A percentile compares a stretch with the other conserved stretches of the same genome.
phyloP scores from a whole-genome alignment of 2,888 invertebrate genomes.

The Vannuccia rotundouncinata region DNA sequence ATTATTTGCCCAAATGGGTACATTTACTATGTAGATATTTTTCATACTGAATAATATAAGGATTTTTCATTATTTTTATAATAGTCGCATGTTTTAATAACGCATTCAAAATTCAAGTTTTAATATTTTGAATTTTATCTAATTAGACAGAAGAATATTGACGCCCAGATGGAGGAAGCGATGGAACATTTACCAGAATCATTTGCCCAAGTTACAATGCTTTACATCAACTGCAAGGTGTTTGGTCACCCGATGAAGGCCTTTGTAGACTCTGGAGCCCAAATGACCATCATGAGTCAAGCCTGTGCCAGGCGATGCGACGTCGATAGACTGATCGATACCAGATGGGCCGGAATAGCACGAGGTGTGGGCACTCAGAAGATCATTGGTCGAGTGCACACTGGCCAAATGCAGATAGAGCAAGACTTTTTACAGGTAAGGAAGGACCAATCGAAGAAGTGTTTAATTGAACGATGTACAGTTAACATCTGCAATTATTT shows the following conservation, averaged over 20 bases:
- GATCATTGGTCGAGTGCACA: conserved; percentile 87
- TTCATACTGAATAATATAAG: too few species aligned
- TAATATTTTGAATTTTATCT: too few species aligned
- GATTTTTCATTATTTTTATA: too few species aligned
- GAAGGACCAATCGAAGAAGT: too few species aligned
- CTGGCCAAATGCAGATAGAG: conserved; percentile 46
- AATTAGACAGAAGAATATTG: conserved; percentile 68
- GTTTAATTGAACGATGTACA: too few species aligned
- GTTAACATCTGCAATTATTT: too few species aligned
- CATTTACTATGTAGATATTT: too few species aligned
- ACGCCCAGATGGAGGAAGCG: conserved; percentile 95
- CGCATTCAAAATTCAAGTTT: background rate
- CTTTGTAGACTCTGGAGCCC: conserved; percentile 92
- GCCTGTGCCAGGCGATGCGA: conserved; percentile 76
- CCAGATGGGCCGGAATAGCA: conserved; percentile 87
- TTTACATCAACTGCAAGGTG: conserved; percentile 87
- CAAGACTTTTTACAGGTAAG: too few species aligned
- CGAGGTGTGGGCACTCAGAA: conserved; percentile 93
- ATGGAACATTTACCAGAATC: conserved; percentile 98
- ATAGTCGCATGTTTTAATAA: conserved; percentile 60
- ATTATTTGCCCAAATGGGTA: too few species aligned
- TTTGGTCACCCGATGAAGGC: conserved; percentile 94
- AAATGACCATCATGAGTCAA: conserved; percentile 95
- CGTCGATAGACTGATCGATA: conserved; percentile 63
- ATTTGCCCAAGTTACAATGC: conserved; percentile 93